Conservation (phyloP, 1,140 invertebrate species). For the Aricia agestis region DNA sequence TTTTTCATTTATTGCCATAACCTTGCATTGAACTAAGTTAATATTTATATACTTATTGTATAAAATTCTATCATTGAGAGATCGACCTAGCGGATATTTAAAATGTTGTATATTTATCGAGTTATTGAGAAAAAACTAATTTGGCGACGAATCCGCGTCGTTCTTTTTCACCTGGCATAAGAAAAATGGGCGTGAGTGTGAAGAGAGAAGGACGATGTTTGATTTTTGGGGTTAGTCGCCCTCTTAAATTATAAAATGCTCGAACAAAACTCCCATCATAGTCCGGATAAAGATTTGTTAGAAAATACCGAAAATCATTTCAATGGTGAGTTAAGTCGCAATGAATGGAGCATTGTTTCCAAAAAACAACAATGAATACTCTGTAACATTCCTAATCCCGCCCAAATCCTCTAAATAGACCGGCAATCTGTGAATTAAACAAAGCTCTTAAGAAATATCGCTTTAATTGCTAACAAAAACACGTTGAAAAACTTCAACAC, state of each 20-base stretch:
- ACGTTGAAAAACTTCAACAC: conserved; percentile 28
- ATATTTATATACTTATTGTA: too few relatives aligned
- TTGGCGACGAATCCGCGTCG: too few relatives aligned
- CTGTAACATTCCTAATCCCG: conserved; percentile 55
- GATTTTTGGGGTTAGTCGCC: too few relatives aligned
- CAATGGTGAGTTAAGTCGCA: conserved; percentile 36
- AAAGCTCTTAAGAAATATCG: conserved; percentile 49
- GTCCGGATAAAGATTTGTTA: conserved; percentile 26
- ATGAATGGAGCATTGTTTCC: conserved; percentile 63
- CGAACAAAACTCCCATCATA: neutral
- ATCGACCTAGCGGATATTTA: too few relatives aligned
- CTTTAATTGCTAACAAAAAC: conserved; percentile 63
- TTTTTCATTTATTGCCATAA: too few relatives aligned
- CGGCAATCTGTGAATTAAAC: conserved; percentile 60
- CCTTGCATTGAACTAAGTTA: too few relatives aligned
- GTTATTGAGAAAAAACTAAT: too few relatives aligned
- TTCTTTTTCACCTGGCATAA: too few relatives aligned
- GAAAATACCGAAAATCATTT: conserved; percentile 32
- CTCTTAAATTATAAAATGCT: neutral
- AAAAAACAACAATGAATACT: conserved; percentile 49
- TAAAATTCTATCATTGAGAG: too few relatives aligned
- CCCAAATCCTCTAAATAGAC: conserved; percentile 61
- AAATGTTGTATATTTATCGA: too few relatives aligned
- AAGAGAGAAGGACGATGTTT: too few relatives aligned
- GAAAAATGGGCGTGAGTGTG: too few relatives aligned